Evolutionary conservation across 2,797 vertebrate genomes (phyloP), one percentile per base, ranked within the genome.

Genomic region (Sebastes diaconus): DNA sequence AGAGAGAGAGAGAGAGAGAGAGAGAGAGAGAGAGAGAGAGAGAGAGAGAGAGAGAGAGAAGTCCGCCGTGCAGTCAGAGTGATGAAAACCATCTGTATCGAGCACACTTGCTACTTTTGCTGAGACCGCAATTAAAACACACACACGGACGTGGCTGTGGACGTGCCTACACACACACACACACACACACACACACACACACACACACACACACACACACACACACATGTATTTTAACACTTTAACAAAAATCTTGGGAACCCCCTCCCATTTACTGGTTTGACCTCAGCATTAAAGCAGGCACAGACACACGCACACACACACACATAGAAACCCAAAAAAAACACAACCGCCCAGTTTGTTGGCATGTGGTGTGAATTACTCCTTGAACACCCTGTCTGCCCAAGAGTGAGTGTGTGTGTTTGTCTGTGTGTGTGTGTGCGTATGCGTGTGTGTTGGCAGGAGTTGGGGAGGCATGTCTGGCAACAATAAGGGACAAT

Each of bases 401-500:
- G 91, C 90, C 85, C 86, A 55, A 80, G 80, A 91, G 83, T 79
- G 81, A 82, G 88, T 69, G 75, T 86, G 72, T 75, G 85, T 79
- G 80, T 85, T 68, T 71, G 73, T 81, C 50, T 80, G 39, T 83
- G 73, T 84, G 76, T 85, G 86, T 73, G 76, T 74, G 85, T 58
- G 76, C 42, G 60, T 66, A 60, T 80, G 77, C n/a, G 76, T 92
- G 92, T 90, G 90, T 92, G 92, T 93, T 93, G 91, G 94, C 90
- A 91, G 87, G 84, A 85, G 87, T 82, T 54, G 75, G 79, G 82
- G 82, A 93, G 90, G 91, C 93, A 92, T 91, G 93, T 96, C 95
- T 95, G 96, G 94, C 94, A 95, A 94, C 94, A 95, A 95, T 96
- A 95, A 96, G 88, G 93, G 93, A 94, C 93, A 95, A 95, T 95